phyloP scores from a whole-genome alignment of 2,888 invertebrate genomes.

The Cenopis cana region DNA sequence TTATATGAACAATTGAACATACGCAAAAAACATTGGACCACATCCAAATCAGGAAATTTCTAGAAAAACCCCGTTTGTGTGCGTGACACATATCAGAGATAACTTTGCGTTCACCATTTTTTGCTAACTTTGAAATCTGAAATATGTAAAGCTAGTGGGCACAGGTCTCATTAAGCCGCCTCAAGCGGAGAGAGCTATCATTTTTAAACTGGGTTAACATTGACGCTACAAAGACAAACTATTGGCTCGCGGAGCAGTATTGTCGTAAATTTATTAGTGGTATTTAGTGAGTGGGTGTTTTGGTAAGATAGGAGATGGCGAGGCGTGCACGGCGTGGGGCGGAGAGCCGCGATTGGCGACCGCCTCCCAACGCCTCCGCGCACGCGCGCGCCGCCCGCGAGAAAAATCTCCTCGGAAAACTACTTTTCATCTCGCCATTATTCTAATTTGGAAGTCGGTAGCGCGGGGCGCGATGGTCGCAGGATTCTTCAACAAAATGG shows the following conservation, averaged over 20 bases:
- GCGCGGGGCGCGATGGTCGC: constrained; percentile 69
- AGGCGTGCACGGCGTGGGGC: constrained; percentile 71
- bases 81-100: constrained; percentile 41
- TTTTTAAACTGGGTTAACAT: constrained; percentile 29
- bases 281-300: constrained; percentile 50
- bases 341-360: constrained; percentile 80
- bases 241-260: constrained; percentile 31
- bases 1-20: constrained; percentile 22
- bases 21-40: constrained; percentile 43
- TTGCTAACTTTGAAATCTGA: constrained; percentile 33
- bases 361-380: constrained; percentile 85
- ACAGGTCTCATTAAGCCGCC: constrained; percentile 25
- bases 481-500: constrained; percentile 63
- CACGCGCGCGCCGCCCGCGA: constrained; percentile 72
- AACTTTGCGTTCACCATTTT: constrained; percentile 37
- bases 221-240: constrained; percentile 28
- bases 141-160: constrained; percentile 35
- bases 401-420: constrained; percentile 78
- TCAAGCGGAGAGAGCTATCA: constrained; percentile 13
- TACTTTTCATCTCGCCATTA: constrained; percentile 56
- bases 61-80: constrained; percentile 41
- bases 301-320: constrained; percentile 50
- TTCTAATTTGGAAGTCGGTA: constrained; percentile 68
- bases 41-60: constrained; percentile 44
- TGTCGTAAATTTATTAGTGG: constrained; percentile 41